A percentile compares a stretch with the other conserved stretches of the same genome.
These are phyloP conservation scores for Leptinotarsa undecemlineata DNA, from an alignment of 1,140 invertebrate species.

Conservation along the genomic window DNA sequence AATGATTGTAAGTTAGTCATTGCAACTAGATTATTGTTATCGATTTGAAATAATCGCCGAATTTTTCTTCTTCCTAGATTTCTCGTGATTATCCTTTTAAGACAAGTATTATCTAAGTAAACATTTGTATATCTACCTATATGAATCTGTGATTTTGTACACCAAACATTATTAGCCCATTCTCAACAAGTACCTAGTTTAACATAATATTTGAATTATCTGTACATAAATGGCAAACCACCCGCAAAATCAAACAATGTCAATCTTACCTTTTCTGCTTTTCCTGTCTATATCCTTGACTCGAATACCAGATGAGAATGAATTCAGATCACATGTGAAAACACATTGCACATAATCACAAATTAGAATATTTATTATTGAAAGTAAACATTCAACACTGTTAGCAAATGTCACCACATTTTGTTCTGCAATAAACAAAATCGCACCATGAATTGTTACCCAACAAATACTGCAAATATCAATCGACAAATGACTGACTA, in stretches of 20 bases:
- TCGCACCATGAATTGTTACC: background rate
- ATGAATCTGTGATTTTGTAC: too few relatives aligned
- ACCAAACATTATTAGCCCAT: too few relatives aligned
- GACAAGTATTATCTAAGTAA: too few relatives aligned
- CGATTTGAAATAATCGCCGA: too few relatives aligned
- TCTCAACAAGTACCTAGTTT: too few relatives aligned
- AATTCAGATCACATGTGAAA: constrained; percentile 6
- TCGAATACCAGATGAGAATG: background rate
- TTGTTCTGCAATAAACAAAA: background rate
- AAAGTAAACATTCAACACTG: background rate
- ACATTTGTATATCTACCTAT: too few relatives aligned
- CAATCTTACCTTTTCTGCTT: background rate
- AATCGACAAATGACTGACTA: background rate
- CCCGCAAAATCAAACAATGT: background rate
- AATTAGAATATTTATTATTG: background rate
- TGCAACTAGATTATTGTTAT: too few relatives aligned
- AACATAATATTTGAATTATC: too few relatives aligned
- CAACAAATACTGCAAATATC: background rate
- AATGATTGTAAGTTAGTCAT: too few relatives aligned
- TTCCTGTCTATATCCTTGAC: background rate
- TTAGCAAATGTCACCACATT: background rate
- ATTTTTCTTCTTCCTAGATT: too few relatives aligned
- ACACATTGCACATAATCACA: constrained; percentile 15
- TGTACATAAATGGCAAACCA: too few relatives aligned
- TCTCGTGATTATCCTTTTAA: too few relatives aligned